Evolutionary conservation across 2,888 invertebrate genomes (phyloP).

Genomic region (Polydesmus complanatus): DNA sequence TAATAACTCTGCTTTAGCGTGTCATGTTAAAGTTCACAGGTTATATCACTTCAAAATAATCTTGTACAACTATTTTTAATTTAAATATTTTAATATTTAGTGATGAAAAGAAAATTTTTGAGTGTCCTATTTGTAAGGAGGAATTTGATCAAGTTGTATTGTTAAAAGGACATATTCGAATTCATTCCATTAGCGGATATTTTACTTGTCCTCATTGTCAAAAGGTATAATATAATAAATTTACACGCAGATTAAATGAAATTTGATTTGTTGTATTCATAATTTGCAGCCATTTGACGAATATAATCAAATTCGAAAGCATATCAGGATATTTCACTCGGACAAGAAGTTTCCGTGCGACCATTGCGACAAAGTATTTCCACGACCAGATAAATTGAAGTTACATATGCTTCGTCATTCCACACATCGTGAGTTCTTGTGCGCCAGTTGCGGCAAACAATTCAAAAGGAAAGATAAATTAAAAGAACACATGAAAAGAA

Average conservation of each 20-base stretch:
- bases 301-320: conserved; percentile 55
- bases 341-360: conserved; percentile 51
- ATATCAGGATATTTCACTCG: conserved; percentile 57
- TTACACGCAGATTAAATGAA: neutral
- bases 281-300: conserved; percentile 43
- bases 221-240: conserved; percentile 33
- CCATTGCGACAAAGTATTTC: conserved; percentile 53
- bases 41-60: conserved; percentile 23
- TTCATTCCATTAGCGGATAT: conserved; percentile 47
- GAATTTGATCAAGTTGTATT: conserved; percentile 49
- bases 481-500: conserved; percentile 53
- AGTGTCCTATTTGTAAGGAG: conserved; percentile 57
- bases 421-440: conserved; percentile 52
- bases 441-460: conserved; percentile 59
- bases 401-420: conserved; percentile 54
- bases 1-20: conserved; percentile 54
- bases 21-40: conserved; percentile 55
- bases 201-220: conserved; percentile 56
- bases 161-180: conserved; percentile 50
- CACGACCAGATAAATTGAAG: conserved; percentile 53
- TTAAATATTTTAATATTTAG: conserved; percentile 20
- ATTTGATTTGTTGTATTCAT: neutral
- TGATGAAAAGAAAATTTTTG: conserved; percentile 46
- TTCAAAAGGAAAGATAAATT: conserved; percentile 63
- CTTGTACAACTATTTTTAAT: neutral